Evolutionary conservation across 2,888 invertebrate genomes (phyloP), one percentile per base, ranked within the genome.

Genomic region (Nebria salina): DNA sequence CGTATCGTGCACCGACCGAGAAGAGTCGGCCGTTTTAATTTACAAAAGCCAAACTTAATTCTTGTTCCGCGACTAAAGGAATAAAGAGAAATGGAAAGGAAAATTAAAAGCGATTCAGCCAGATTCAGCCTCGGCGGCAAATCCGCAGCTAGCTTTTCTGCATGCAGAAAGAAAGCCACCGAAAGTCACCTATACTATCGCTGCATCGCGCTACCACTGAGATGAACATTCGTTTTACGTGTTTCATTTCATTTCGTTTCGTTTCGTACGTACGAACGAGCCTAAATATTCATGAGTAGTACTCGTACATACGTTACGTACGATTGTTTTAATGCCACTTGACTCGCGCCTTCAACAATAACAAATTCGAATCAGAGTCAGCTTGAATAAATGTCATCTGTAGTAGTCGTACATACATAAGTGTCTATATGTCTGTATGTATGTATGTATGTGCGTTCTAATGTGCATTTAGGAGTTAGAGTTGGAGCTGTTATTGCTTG

Each of bases 21-120:
- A 1, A 20, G 88, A 75, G 75, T 70, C 88, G 88, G 89, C 89
- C 89, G 89, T 89, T 90, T 90, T 90, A 89, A 90, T 89, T 90
- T 89, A 89, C 89, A 90, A 90, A 90, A 90, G 89, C 89, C 89
- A 90, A 89, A 89, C 89, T 90, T 90, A 89, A 89, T 90, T 89
- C 90, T 89, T 89, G 89, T 89, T 89, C 89, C 88, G 54, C 54
- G 88, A 88, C 88, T 89, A 88, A 88, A 88, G 89, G 89, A 89
- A 89, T 89, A 89, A 89, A 89, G 89, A 89, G 89, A 90, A 90
- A 90, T 89, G 89, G 89, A 88, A 88, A 88, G 89, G 89, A 90
- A 90, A 90, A 90, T 90, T 90, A 89, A 90, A 90, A 89, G 89
- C 89, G 89, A 89, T 89, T 89, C 88, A 88, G 87, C 88, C 87